Conservation (phyloP, 2,888 invertebrate genomes). For the Strigamia maritima region DNA sequence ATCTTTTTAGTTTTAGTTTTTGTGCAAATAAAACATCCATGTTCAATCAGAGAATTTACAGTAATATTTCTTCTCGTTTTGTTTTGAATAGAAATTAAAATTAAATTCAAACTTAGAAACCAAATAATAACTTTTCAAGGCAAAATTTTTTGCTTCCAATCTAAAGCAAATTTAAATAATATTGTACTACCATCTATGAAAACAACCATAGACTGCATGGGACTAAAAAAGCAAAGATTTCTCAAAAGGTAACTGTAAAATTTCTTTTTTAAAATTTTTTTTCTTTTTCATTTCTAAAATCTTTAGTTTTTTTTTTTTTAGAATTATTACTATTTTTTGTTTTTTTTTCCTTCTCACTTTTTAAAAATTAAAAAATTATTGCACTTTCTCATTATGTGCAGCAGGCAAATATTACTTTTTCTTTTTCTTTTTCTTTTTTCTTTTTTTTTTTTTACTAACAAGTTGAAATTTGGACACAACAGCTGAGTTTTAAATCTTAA, state of each 20-base stretch:
- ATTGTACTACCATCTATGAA: neutral
- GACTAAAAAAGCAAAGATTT: slow-evolving; percentile 25
- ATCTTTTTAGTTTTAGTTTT: neutral
- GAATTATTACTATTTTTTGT: neutral
- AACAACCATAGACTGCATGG: slow-evolving; percentile 14
- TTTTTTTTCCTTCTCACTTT: neutral
- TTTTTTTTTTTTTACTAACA: slow-evolving; percentile 12
- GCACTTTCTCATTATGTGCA: slow-evolving; percentile 28
- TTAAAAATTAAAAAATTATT: slow-evolving; percentile 20
- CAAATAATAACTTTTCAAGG: neutral
- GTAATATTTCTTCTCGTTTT: too few relatives aligned
- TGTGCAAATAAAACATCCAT: too few relatives aligned
- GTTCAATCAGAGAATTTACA: neutral
- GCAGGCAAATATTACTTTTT: neutral
- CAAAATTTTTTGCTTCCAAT: neutral
- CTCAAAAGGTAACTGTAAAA: neutral
- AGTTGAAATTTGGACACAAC: slow-evolving; percentile 30
- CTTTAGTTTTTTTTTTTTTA: neutral
- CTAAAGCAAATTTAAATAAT: neutral
- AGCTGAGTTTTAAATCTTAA: slow-evolving; percentile 23
- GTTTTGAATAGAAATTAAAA: too few relatives aligned
- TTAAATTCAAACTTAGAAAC: neutral
- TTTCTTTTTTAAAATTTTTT: neutral
- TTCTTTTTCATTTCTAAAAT: neutral
- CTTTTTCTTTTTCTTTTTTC: too few relatives aligned